Percentiles rank a stretch among this genome's conserved stretches.
Conservation (phyloP, 2,888 invertebrate genomes). For the Ochropacha duplaris region DNA sequence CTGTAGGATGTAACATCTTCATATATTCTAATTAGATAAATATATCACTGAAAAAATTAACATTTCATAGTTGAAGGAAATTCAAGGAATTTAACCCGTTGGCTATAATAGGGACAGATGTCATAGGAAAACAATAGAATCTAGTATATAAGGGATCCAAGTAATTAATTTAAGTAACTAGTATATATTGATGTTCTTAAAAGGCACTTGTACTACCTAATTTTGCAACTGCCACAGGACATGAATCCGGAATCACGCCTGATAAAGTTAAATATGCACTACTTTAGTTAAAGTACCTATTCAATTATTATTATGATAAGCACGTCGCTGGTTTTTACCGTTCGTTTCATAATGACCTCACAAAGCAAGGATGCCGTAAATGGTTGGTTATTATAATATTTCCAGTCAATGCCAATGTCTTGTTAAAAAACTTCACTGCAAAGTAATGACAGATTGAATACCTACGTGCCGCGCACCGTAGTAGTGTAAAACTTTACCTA, state of each 20-base stretch:
- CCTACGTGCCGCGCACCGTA: constrained; percentile 8
- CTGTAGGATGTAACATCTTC: not conserved
- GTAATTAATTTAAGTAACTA: too few species aligned
- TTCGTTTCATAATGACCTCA: constrained; percentile 11
- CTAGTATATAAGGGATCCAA: too few species aligned
- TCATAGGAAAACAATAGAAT: too few species aligned
- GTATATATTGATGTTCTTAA: too few species aligned
- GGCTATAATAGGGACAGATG: too few species aligned
- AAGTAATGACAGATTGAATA: constrained; percentile 14
- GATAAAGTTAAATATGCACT: constrained; percentile 6
- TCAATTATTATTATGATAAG: constrained; percentile 8
- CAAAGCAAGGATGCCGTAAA: constrained; percentile 19
- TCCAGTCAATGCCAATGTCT: constrained; percentile 54
- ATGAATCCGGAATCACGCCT: constrained; percentile 23
- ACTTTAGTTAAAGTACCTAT: constrained; percentile 3
- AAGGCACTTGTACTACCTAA: not conserved
- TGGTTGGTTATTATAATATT: constrained; percentile 19
- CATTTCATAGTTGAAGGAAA: too few species aligned
- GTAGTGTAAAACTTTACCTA: not conserved
- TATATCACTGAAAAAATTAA: too few species aligned
- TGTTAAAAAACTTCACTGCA: constrained; percentile 36
- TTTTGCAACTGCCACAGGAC: not conserved
- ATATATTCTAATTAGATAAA: too few species aligned
- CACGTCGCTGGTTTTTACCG: not conserved
- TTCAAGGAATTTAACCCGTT: too few species aligned